These are phyloP conservation scores for Stenodera caucasica DNA, from an alignment of 2,888 invertebrate genomes.

Conservation along the genomic window DNA sequence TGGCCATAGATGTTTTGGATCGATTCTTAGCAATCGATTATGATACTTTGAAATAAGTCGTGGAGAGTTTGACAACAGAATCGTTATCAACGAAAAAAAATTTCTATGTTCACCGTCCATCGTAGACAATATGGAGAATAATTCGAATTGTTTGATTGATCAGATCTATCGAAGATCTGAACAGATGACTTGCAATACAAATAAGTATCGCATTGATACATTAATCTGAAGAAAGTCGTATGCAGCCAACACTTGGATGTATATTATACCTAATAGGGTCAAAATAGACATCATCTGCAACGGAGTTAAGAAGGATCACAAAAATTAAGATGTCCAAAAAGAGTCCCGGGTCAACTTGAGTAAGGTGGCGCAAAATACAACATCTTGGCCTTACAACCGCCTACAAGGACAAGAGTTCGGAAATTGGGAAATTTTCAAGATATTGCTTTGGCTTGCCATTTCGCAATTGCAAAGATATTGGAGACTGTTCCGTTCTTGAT, in stretches of 20 bases:
- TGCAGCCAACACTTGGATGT: no score
- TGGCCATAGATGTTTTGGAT: neutral
- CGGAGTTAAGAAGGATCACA: no score
- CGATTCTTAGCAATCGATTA: slow-evolving; percentile 10
- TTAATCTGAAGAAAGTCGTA: no score
- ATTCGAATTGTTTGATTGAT: slow-evolving; percentile 11
- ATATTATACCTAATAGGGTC: no score
- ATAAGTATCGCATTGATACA: no score
- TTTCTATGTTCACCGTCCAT: slow-evolving; percentile 10
- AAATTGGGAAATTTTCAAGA: slow-evolving; percentile 1
- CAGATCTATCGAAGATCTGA: slow-evolving; percentile 3
- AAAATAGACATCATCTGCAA: no score
- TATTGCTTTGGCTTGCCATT: slow-evolving; percentile 7
- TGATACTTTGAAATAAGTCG: slow-evolving; percentile 8
- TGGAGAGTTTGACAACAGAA: neutral
- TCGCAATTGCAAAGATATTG: neutral
- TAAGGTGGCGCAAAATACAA: no score
- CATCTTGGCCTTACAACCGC: no score
- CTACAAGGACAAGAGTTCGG: slow-evolving; percentile 5
- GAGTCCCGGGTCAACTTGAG: no score
- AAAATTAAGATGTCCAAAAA: no score
- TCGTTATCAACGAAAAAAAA: neutral
- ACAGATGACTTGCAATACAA: no score
- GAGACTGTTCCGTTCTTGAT: neutral
- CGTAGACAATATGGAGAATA: neutral